These are phyloP conservation scores for Jacana jacana DNA, from an alignment of 2,113 vertebrate species.

Conservation along the genomic window DNA sequence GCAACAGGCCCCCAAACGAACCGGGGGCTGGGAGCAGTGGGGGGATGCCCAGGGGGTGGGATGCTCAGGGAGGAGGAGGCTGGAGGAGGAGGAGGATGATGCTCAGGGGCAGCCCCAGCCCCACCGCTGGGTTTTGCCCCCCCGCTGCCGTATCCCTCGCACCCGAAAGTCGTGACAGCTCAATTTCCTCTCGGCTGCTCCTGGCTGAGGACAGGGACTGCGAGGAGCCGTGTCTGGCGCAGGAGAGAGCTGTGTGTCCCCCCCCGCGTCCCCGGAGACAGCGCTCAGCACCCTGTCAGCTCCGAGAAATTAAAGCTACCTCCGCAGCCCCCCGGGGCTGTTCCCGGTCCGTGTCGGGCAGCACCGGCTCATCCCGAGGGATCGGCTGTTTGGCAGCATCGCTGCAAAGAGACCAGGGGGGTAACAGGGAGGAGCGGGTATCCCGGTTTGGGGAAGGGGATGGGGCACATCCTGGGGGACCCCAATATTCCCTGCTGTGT, in stretches of 20 bases:
- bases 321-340: not conserved
- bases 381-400: not conserved
- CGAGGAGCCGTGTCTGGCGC: not conserved
- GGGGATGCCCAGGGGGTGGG: not conserved
- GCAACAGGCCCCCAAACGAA: not conserved
- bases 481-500: not conserved
- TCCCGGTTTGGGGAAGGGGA: not conserved
- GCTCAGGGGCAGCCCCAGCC: not conserved
- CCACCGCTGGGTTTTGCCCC: not conserved
- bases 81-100: too few relatives aligned
- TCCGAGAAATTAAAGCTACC: constrained; percentile 2
- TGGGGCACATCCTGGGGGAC: not conserved
- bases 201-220: not conserved
- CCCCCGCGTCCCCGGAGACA: not conserved
- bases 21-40: not conserved
- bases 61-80: not conserved
- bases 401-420: not conserved
- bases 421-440: not conserved
- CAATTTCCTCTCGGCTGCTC: not conserved
- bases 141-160: not conserved
- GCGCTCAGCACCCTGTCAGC: not conserved
- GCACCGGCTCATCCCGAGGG: not conserved
- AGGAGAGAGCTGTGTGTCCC: not conserved
- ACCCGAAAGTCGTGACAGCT: not conserved
- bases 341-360: not conserved